Conservation (phyloP, 2,797 vertebrate species). For the Rhinoraja longicauda region DNA sequence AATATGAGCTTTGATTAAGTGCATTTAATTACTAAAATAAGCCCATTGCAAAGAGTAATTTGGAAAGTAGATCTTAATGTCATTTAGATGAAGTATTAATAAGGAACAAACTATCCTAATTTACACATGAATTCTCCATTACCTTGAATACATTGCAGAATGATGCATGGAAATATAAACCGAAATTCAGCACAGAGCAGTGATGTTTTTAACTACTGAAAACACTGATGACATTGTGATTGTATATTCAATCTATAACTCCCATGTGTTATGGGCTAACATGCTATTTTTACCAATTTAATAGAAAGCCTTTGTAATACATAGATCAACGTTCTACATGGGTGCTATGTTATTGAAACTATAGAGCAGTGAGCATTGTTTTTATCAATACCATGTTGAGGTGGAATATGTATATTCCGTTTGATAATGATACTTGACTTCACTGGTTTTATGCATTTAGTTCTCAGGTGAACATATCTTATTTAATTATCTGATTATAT, state of each 20-base stretch:
- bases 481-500: no score
- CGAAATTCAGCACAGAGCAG: background rate
- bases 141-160: background rate
- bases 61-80: background rate
- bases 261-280: background rate
- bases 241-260: background rate
- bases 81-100: background rate
- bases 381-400: background rate
- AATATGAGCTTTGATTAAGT: constrained; percentile 16
- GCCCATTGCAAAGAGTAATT: background rate
- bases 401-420: background rate
- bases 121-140: background rate
- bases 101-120: background rate
- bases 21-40: background rate
- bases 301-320: background rate
- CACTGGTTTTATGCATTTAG: no score
- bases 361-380: background rate
- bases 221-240: background rate
- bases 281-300: background rate
- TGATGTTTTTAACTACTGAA: background rate
- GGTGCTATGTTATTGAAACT: background rate
- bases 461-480: no score
- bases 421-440: no score
- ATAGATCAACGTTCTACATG: background rate
- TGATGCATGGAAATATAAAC: background rate